Evolutionary conservation across 2,888 invertebrate species (phyloP).

Genomic region (Synanthedon andrenaeformis): DNA sequence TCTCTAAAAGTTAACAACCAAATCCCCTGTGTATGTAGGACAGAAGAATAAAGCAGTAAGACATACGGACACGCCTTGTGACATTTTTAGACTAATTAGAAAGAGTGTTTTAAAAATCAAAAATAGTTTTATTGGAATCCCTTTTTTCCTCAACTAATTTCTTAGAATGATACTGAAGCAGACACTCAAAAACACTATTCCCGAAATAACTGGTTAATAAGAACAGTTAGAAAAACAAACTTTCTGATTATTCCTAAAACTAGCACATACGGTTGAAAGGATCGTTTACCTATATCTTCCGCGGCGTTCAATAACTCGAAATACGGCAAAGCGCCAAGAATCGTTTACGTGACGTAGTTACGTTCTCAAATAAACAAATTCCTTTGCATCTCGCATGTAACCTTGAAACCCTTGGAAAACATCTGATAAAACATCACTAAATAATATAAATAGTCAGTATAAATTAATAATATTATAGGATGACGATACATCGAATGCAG

Average conservation of each 20-base stretch:
- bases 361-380: neutral
- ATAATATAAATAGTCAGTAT: too few relatives aligned
- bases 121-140: neutral
- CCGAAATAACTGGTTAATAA: neutral
- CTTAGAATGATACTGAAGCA: neutral
- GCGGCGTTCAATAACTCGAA: conserved; percentile 12
- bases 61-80: too few relatives aligned
- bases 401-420: neutral
- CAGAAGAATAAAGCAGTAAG: too few relatives aligned
- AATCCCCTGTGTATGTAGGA: too few relatives aligned
- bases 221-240: conserved; percentile 18
- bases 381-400: neutral
- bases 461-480: too few relatives aligned
- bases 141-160: neutral
- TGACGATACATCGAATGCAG: too few relatives aligned
- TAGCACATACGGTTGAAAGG: conserved; percentile 16
- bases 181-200: neutral
- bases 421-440: neutral
- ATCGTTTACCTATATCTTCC: conserved; percentile 23
- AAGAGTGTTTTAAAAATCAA: too few relatives aligned
- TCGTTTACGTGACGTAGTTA: conserved; percentile 9
- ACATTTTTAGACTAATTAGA: too few relatives aligned
- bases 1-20: too few relatives aligned
- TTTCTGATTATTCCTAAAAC: conserved; percentile 23
- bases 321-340: conserved; percentile 27